These are phyloP conservation scores for Peromyscus aztecus DNA, from an alignment of 2,797 vertebrate genomes.

Conservation along the genomic window DNA sequence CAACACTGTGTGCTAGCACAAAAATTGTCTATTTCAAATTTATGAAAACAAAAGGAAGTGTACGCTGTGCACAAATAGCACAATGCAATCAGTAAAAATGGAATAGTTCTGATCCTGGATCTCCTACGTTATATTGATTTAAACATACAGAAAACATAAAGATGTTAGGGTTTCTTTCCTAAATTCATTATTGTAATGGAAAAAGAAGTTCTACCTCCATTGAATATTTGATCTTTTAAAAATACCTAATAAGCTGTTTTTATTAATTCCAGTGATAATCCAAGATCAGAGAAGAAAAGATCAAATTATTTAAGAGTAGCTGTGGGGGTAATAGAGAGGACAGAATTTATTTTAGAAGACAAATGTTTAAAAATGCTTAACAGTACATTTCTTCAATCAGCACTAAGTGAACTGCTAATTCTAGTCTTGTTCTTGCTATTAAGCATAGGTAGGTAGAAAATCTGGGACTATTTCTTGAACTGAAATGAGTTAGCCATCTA, in stretches of 20 bases:
- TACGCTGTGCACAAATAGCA: slow-evolving; percentile 34
- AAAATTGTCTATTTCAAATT: slow-evolving; percentile 58
- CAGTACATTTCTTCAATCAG: slow-evolving; percentile 22
- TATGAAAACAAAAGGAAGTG: slow-evolving; percentile 48
- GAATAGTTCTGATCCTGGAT: slow-evolving; percentile 38
- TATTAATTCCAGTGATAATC: slow-evolving; percentile 27
- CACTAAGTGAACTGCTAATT: slow-evolving; percentile 44
- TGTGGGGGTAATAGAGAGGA: background rate
- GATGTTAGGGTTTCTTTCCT: background rate
- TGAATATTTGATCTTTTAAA: slow-evolving; percentile 51
- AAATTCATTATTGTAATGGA: background rate
- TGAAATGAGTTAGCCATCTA: slow-evolving; percentile 61
- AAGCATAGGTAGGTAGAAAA: slow-evolving; percentile 41
- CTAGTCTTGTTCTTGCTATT: slow-evolving; percentile 32
- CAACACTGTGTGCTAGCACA: slow-evolving; percentile 39
- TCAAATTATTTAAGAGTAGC: slow-evolving; percentile 35
- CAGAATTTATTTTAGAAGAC: background rate
- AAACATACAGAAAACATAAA: slow-evolving; percentile 47
- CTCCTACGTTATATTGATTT: slow-evolving; percentile 8
- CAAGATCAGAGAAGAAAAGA: background rate
- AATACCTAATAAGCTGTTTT: background rate
- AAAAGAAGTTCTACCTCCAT: background rate
- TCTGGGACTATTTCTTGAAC: slow-evolving; percentile 51
- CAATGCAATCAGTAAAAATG: slow-evolving; percentile 33
- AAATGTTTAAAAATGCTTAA: slow-evolving; percentile 38